Evolutionary conservation across 2,797 vertebrate genomes (phyloP).

Genomic region (Sebastiscus albofasciatus): DNA sequence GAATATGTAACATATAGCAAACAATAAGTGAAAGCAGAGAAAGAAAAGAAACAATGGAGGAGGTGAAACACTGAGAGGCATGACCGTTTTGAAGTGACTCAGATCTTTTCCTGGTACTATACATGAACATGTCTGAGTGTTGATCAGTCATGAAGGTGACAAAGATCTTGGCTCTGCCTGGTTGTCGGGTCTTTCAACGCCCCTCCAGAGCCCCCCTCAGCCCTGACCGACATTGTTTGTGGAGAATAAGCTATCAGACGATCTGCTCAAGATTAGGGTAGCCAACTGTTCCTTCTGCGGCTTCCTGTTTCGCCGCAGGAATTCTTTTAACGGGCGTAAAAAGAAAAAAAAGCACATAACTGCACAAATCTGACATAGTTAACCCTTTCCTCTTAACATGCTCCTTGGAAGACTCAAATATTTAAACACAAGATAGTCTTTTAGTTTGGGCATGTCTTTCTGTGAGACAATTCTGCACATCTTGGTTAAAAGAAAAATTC

Average conservation of each 20-base stretch:
- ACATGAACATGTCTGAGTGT: constrained; percentile 39
- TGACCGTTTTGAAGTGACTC: neutral
- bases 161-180: constrained; percentile 41
- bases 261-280: constrained; percentile 89
- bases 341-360: constrained; percentile 61
- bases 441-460: neutral
- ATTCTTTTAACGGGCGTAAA: constrained; percentile 86
- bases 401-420: neutral
- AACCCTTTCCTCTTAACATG: constrained; percentile 62
- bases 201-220: constrained; percentile 52
- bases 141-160: constrained; percentile 43
- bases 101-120: constrained; percentile 34
- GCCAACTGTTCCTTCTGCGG: constrained; percentile 85
- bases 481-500: neutral
- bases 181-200: constrained; percentile 63
- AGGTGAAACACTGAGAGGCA: neutral
- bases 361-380: constrained; percentile 52
- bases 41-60: neutral
- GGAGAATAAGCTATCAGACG: constrained; percentile 82
- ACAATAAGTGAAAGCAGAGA: neutral
- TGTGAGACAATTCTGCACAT: neutral
- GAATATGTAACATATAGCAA: neutral
- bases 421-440: neutral
- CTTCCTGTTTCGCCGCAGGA: constrained; percentile 90
- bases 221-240: constrained; percentile 71